These are phyloP conservation scores for Diplazon laetatorius DNA, from an alignment of 2,888 invertebrate species.

Conservation along the genomic window DNA sequence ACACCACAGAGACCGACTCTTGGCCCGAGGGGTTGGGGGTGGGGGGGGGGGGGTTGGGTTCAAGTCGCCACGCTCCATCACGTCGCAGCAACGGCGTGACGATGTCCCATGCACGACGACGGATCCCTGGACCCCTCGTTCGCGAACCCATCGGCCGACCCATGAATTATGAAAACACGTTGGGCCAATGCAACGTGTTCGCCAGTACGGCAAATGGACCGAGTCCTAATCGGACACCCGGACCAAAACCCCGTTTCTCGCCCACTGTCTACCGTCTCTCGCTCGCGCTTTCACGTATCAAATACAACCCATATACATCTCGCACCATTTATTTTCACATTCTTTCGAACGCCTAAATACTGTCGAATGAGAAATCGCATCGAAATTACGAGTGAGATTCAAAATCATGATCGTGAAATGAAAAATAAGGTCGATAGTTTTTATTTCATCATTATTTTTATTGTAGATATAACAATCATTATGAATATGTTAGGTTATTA, in stretches of 20 bases:
- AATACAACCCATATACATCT: not conserved
- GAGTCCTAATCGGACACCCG: slow-evolving; percentile 54
- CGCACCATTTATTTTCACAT: slow-evolving; percentile 26
- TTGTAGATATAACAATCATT: no score
- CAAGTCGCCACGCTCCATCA: slow-evolving; percentile 62
- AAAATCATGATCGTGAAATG: no score
- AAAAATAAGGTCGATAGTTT: no score
- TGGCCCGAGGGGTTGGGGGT: no score
- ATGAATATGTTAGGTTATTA: no score
- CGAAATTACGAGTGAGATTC: no score
- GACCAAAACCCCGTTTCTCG: slow-evolving; percentile 17
- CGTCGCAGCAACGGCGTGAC: slow-evolving; percentile 58
- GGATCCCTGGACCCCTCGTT: slow-evolving; percentile 10
- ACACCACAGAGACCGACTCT: slow-evolving; percentile 35
- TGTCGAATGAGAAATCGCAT: no score
- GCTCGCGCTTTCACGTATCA: slow-evolving; percentile 37
- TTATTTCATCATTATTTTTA: no score
- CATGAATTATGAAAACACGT: slow-evolving; percentile 65
- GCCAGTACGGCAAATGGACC: slow-evolving; percentile 63
- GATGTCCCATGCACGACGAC: slow-evolving; percentile 56
- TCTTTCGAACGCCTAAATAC: no score
- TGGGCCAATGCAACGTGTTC: slow-evolving; percentile 51
- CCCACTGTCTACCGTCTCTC: no score
- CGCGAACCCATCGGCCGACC: slow-evolving; percentile 55
- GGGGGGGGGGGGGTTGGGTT: no score